Percentiles rank a stretch among this genome's conserved stretches.
These are phyloP conservation scores for Pentalonia nigronervosa DNA, from an alignment of 1,140 invertebrate species.

Conservation along the genomic window DNA sequence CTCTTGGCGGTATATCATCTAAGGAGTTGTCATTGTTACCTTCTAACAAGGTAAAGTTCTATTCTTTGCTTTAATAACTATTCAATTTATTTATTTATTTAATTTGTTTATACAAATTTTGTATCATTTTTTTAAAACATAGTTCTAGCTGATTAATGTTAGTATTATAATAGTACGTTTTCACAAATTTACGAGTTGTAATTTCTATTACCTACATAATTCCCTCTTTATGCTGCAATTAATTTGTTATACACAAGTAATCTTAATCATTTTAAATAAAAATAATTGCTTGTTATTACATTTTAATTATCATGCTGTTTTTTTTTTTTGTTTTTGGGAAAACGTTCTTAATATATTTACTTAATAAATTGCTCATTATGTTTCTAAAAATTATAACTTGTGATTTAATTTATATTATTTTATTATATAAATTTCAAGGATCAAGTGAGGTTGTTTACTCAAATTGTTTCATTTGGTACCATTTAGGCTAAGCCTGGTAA, in stretches of 20 bases:
- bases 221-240: no score
- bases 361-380: constrained; percentile 16
- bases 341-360: constrained; percentile 25
- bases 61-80: constrained; percentile 36
- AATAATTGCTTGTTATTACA: constrained; percentile 2
- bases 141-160: not conserved
- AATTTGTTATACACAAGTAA: not conserved
- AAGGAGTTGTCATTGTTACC: constrained; percentile 58
- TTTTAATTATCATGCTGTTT: not conserved
- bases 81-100: constrained; percentile 36
- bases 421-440: not conserved
- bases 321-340: no score
- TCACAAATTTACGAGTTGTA: not conserved
- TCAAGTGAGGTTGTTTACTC: not conserved
- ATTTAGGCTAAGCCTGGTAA: not conserved
- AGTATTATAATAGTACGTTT: constrained; percentile 33
- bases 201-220: not conserved
- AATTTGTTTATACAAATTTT: not conserved
- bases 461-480: not conserved
- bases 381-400: constrained; percentile 7
- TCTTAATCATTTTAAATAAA: not conserved
- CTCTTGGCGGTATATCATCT: constrained; percentile 50
- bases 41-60: constrained; percentile 56
- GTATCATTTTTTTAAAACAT: constrained; percentile 1
- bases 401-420: not conserved